These are phyloP conservation scores for Diaprepes abbreviatus DNA, from an alignment of 2,888 invertebrate genomes.

Conservation along the genomic window DNA sequence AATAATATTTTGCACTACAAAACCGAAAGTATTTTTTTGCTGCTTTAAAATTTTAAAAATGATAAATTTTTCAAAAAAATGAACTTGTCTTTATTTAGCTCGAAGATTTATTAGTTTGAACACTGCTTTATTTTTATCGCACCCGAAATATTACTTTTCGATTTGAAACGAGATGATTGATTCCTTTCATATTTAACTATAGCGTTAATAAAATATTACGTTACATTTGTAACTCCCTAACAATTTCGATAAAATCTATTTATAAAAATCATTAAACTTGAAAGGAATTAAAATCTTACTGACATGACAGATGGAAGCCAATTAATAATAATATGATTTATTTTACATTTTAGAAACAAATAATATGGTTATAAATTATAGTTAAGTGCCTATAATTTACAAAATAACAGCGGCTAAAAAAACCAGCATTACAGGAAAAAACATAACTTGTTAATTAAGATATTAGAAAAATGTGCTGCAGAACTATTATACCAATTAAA, in stretches of 20 bases:
- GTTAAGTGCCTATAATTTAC: slow-evolving; percentile 42
- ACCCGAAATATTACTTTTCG: too few species aligned
- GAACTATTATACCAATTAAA: slow-evolving; percentile 10
- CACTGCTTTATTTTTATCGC: too few species aligned
- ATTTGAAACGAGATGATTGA: too few species aligned
- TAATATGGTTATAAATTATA: slow-evolving; percentile 38
- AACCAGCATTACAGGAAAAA: slow-evolving; percentile 11
- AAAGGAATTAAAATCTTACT: slow-evolving; percentile 33
- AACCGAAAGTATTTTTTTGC: too few species aligned
- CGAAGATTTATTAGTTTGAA: too few species aligned
- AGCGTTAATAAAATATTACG: not conserved
- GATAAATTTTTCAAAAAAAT: too few species aligned
- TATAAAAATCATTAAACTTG: slow-evolving; percentile 24
- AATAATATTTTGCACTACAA: too few species aligned
- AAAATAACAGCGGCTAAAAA: slow-evolving; percentile 15
- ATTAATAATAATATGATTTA: slow-evolving; percentile 45
- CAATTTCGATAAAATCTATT: slow-evolving; percentile 18
- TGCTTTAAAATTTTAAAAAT: too few species aligned
- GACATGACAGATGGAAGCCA: slow-evolving; percentile 41
- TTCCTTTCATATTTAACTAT: too few species aligned
- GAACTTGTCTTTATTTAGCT: too few species aligned
- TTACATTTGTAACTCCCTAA: slow-evolving; percentile 8
- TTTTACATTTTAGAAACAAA: slow-evolving; percentile 42
- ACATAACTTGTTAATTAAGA: slow-evolving; percentile 15
- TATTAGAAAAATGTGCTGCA: slow-evolving; percentile 5